Evolutionary conservation across 92 coral and sea anemone species (phyloP).

Genomic region (Isaurus tuberculatus): DNA sequence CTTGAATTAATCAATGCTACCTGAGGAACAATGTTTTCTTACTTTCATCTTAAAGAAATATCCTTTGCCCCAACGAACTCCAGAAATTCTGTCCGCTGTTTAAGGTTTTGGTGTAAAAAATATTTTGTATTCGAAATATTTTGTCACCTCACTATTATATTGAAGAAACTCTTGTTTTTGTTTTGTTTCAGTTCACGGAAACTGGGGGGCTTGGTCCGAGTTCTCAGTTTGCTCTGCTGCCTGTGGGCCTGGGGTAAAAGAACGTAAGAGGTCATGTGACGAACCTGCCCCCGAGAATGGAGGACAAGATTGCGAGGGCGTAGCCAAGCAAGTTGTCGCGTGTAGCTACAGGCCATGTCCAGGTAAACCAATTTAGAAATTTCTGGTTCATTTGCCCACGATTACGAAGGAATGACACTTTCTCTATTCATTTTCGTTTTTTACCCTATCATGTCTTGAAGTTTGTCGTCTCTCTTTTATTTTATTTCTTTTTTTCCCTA

Average conservation of each 20-base stretch:
- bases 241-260: constrained; percentile 83
- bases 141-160: neutral
- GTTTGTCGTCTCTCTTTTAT: too few relatives aligned
- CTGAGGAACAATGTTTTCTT: too few relatives aligned
- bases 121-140: too few relatives aligned
- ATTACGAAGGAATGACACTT: too few relatives aligned
- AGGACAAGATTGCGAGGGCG: constrained; percentile 88
- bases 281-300: constrained; percentile 77
- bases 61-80: too few relatives aligned
- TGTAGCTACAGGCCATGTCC: constrained; percentile 91
- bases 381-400: neutral
- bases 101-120: too few relatives aligned
- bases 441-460: too few relatives aligned
- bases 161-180: neutral
- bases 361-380: constrained; percentile 51
- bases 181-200: constrained; percentile 69
- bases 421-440: too few relatives aligned
- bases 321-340: constrained; percentile 80
- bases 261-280: constrained; percentile 75
- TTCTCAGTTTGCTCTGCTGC: constrained; percentile 79
- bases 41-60: too few relatives aligned
- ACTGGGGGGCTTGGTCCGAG: constrained; percentile 88
- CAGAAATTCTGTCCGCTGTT: too few relatives aligned
- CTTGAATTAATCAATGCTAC: too few relatives aligned
- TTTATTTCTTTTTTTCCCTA: too few relatives aligned